Percentiles rank a stretch among this genome's conserved stretches.
phyloP scores from a whole-genome alignment of 2,113 vertebrate genomes.

The Narcine bancroftii region DNA sequence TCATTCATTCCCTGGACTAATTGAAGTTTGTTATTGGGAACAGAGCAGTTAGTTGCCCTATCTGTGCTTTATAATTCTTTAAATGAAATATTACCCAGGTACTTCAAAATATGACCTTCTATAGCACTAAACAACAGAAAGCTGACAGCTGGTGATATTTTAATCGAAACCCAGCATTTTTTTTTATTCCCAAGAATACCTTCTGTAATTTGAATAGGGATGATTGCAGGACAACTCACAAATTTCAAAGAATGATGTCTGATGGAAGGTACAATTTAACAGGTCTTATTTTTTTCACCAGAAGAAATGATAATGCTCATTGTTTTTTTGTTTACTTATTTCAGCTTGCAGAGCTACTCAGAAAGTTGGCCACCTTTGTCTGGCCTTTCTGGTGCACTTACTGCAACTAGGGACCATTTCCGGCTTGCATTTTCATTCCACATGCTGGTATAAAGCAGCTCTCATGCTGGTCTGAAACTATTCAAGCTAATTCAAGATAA shows the following conservation, averaged over 20 bases:
- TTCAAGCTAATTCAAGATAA: neutral
- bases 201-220: constrained; percentile 3
- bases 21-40: neutral
- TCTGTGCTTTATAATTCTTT: neutral
- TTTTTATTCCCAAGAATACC: neutral
- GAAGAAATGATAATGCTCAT: neutral
- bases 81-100: neutral
- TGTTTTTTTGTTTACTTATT: neutral
- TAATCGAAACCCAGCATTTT: neutral
- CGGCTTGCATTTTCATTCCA: neutral
- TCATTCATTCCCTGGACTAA: neutral
- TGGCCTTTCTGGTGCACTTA: neutral
- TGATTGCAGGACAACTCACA: neutral
- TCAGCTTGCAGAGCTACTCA: neutral
- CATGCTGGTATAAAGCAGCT: neutral
- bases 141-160: constrained; percentile 24
- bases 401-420: neutral
- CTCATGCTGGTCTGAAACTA: neutral
- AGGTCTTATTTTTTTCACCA: neutral
- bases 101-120: neutral
- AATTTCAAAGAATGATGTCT: neutral
- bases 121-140: neutral
- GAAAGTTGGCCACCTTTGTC: neutral
- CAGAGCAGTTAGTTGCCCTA: neutral
- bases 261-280: neutral